Evolutionary conservation across 2,888 invertebrate genomes (phyloP).

Genomic region (Pyrochroa serraticornis): DNA sequence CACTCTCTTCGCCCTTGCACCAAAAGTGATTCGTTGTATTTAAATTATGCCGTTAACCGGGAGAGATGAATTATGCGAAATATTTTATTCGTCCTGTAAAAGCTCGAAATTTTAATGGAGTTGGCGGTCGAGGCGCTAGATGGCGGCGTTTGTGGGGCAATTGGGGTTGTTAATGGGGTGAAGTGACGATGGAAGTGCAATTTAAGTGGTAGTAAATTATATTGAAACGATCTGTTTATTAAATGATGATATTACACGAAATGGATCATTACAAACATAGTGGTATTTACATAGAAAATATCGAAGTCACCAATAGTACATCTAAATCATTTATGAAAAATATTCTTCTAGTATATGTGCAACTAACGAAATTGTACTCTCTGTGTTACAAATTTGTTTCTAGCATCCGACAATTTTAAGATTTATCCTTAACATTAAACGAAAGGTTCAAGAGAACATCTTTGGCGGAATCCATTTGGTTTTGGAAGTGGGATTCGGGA

Average conservation of each 20-base stretch:
- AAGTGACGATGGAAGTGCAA: constrained; percentile 2
- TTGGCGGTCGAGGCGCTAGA: not conserved
- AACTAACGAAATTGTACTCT: constrained; percentile 52
- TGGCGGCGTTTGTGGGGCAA: constrained; percentile 5
- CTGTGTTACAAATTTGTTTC: constrained; percentile 42
- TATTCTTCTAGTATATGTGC: constrained; percentile 49
- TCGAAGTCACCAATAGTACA: constrained; percentile 36
- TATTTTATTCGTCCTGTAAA: no score
- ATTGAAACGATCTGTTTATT: constrained; percentile 44
- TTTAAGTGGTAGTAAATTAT: constrained; percentile 30
- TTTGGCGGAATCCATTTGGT: constrained; percentile 52
- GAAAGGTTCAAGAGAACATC: constrained; percentile 55
- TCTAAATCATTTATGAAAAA: constrained; percentile 47
- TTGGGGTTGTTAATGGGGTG: constrained; percentile 9
- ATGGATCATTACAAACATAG: constrained; percentile 36
- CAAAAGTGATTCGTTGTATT: no score
- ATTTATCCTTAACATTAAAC: constrained; percentile 50
- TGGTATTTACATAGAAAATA: constrained; percentile 45
- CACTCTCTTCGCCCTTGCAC: no score
- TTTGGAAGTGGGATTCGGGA: constrained; percentile 48
- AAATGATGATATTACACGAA: constrained; percentile 40
- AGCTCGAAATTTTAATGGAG: no score
- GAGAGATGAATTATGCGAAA: no score
- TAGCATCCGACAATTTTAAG: constrained; percentile 37
- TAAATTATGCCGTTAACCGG: no score